Evolutionary conservation across 1,140 invertebrate genomes (phyloP), one percentile per base, ranked within the genome.

Genomic region (Hylaeus anthracinus): DNA sequence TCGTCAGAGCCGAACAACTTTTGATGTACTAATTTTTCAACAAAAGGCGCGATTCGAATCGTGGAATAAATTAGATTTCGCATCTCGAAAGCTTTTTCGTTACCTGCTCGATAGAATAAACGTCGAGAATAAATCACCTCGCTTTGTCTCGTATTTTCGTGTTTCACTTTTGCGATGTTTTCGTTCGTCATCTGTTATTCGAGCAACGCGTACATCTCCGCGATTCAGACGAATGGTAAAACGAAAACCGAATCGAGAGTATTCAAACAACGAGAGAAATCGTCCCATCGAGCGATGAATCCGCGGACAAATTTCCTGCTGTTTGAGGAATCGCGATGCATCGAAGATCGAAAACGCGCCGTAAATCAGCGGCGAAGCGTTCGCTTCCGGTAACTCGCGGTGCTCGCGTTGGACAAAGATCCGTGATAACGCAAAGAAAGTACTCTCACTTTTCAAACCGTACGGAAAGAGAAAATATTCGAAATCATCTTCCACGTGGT

Each of bases 251-350:
- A 60, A 64, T 84, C 71, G 48, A 41, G 82, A 55, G 55, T 63
- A 60, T 64, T 51, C 39, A 61, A 43, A 72, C 48, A n/a, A 41
- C 41, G 37, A 65, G 83, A 81, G 72, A 81, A 84, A 85, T 85
- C 69, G 66, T n/a, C 55, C 63, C 70, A 48, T 48, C 45, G 5
- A 48, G 45, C 45, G 45, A 48, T 48, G 56, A 12, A 56, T 64
- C 61, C 12, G 63, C 26, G 6, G 56, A 58, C 69, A 77, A 81
- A 56, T 72, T 76, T 63, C 63, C 63, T 61, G 37, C n/a, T 56
- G 39, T 43, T 56, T 12, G 45, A 14, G 69, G 10, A 73, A 65
- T 69, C 58, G 73, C 37, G 15, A 53, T 41, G 56, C 65, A 51
- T 64, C 58, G 53, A 45, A 55, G 56, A 80, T 64, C 41, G 70